Conservation (phyloP, 1,140 invertebrate genomes). For the Elysia chlorotica region DNA sequence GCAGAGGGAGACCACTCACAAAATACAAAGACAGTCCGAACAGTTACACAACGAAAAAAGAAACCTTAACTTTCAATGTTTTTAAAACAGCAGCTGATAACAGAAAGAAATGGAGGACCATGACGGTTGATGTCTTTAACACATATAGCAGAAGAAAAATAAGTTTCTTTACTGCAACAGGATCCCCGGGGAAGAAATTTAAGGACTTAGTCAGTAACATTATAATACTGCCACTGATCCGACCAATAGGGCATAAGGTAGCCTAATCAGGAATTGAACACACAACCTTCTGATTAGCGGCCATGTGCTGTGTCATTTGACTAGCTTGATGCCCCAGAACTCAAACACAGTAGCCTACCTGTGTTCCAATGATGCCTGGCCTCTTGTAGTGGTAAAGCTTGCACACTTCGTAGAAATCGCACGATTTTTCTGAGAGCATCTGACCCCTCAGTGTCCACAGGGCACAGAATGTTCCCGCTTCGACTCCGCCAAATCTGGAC, state of each 20-base stretch:
- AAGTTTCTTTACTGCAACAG: neutral
- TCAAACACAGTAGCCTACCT: slow-evolving; percentile 32
- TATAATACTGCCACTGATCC: neutral
- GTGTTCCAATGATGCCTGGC: slow-evolving; percentile 71
- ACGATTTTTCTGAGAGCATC: slow-evolving; percentile 75
- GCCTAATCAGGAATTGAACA: neutral
- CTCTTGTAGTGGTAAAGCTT: slow-evolving; percentile 85
- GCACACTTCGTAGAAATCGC: slow-evolving; percentile 84
- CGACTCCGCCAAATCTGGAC: slow-evolving; percentile 77
- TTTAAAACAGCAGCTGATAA: too few species aligned
- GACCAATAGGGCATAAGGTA: neutral
- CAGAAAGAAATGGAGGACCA: too few species aligned
- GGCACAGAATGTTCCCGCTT: slow-evolving; percentile 81
- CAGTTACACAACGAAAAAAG: too few species aligned
- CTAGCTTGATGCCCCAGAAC: neutral
- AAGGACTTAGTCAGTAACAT: neutral
- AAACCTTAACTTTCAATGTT: too few species aligned
- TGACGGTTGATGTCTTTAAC: too few species aligned
- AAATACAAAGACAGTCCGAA: too few species aligned
- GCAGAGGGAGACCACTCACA: too few species aligned
- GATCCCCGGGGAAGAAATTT: neutral
- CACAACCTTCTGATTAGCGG: neutral
- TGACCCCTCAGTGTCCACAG: slow-evolving; percentile 81
- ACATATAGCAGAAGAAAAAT: too few species aligned
- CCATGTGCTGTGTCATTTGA: too few species aligned